Conservation (phyloP, 30 jellyfish, hydroid and myxozoan genomes). For the Aurelia coerulea region DNA sequence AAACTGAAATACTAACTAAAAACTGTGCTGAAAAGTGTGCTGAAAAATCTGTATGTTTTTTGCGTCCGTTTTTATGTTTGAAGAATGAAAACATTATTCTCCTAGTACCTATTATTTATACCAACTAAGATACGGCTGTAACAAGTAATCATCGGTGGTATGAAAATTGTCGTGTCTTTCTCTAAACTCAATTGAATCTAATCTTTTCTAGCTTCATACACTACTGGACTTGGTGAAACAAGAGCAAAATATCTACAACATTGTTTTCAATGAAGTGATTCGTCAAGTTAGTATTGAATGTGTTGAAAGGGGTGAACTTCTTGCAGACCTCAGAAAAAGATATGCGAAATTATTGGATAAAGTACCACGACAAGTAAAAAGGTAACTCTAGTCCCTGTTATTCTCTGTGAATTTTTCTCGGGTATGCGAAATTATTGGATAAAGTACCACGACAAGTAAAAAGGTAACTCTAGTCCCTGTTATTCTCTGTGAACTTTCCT, state of each 20-base stretch:
- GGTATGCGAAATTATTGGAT: constrained; percentile 84
- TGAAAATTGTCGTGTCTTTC: too few relatives aligned
- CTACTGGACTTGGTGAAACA: constrained; percentile 76
- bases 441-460: constrained; percentile 82
- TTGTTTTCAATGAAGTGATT: constrained; percentile 77
- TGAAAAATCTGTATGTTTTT: too few relatives aligned
- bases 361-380: constrained; percentile 84
- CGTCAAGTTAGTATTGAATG: constrained; percentile 94
- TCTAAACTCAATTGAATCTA: too few relatives aligned
- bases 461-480: constrained; percentile 48
- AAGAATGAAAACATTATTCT: too few relatives aligned
- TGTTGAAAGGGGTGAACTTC: constrained; percentile 87
- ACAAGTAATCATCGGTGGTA: too few relatives aligned
- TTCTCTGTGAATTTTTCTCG: not conserved
- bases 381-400: constrained; percentile 34
- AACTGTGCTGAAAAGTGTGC: too few relatives aligned
- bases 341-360: constrained; percentile 82
- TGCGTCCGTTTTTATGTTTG: too few relatives aligned
- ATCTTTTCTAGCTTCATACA: constrained; percentile 56
- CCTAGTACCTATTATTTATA: too few relatives aligned
- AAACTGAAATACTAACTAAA: too few relatives aligned
- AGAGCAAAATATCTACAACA: constrained; percentile 85
- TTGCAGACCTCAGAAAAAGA: constrained; percentile 83
- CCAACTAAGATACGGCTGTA: too few relatives aligned
- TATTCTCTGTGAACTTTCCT: not conserved